These are phyloP conservation scores for Suillia variegata DNA, from an alignment of 2,888 invertebrate species.

Conservation along the genomic window DNA sequence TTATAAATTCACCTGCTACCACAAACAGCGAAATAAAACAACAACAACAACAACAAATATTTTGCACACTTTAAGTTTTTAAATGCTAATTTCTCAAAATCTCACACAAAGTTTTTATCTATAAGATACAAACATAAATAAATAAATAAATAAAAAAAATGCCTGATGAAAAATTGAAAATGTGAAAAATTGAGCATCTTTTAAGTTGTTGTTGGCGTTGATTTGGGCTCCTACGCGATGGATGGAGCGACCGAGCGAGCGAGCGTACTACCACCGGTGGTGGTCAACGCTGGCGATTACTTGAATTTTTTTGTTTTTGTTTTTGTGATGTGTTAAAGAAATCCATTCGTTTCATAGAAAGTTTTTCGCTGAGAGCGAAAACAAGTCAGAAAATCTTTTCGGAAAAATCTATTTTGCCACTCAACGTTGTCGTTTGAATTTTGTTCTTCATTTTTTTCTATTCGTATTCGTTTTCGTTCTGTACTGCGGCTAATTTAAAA, in stretches of 20 bases:
- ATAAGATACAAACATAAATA: background rate
- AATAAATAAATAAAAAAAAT: background rate
- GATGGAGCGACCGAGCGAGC: background rate
- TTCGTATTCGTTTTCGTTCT: background rate
- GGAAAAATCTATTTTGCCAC: background rate
- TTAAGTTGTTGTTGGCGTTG: background rate
- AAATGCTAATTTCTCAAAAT: too few species aligned
- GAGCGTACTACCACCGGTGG: background rate
- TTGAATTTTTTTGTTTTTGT: background rate
- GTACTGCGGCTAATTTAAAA: slow-evolving; percentile 17
- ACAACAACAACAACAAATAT: too few species aligned
- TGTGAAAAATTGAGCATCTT: slow-evolving; percentile 7
- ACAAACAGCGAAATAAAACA: too few species aligned
- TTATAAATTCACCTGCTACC: too few species aligned
- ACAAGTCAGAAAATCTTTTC: background rate
- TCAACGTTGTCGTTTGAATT: too few species aligned
- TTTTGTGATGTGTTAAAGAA: background rate
- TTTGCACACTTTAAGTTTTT: too few species aligned
- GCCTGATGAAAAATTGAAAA: too few species aligned
- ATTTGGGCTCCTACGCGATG: background rate
- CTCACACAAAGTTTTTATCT: too few species aligned
- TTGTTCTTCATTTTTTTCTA: background rate
- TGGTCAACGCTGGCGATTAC: background rate
- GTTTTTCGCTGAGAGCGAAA: background rate
- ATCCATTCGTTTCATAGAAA: too few species aligned